Base-by-base conservation (phyloP, 2,797 vertebrate genomes). In the Otolemur crassicaudatus region DNA sequence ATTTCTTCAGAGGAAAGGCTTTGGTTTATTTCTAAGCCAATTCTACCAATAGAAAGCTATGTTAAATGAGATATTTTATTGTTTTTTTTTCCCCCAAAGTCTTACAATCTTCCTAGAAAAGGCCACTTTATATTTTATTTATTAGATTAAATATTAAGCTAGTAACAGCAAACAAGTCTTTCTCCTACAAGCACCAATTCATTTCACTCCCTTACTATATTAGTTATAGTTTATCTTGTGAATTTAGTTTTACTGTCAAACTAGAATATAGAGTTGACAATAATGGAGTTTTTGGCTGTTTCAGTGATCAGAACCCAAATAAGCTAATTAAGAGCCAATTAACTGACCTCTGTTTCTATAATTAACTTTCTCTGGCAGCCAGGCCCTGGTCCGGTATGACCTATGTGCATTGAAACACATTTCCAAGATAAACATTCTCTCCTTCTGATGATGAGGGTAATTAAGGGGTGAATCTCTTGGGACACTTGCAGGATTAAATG, bases 201-300 rank as follows among this genome's bases (percentile, higher is more conserved):
- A 73, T 83, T 85, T n/a, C 37, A n/a, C 4, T 92, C 29, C 65
- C 23, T 73, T 27, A 40, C 27, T 61, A 40, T 63, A 46, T 2
- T 46, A 69, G 67, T 76, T 90, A 61, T 6, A 72, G n/a, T 61
- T 90, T 90, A 87, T 37, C 10, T 65, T 87, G 58, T 53, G 70
- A 90, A 95, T 82, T 63, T 90, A 43, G 63, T 31, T 94, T 82
- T 90, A 43, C 27, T 49, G 53, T 3, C 72, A 87, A 87, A 84
- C 34, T 77, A n/a, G 49, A 82, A 86, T 19, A 31, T 37, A 61
- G 22, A 40, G 7, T 2, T 63, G n/a, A 9, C 20, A 40, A 61
- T 34, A 49, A 37, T 16, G 29, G 25, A 4, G 25, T 34, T 67
- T 82, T 83, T 79, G 40, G 56, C 60, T 20, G 3, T 23, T 79